These are phyloP conservation scores for Rhinogobius similis DNA, from an alignment of 2,113 vertebrate species.

Conservation along the genomic window DNA sequence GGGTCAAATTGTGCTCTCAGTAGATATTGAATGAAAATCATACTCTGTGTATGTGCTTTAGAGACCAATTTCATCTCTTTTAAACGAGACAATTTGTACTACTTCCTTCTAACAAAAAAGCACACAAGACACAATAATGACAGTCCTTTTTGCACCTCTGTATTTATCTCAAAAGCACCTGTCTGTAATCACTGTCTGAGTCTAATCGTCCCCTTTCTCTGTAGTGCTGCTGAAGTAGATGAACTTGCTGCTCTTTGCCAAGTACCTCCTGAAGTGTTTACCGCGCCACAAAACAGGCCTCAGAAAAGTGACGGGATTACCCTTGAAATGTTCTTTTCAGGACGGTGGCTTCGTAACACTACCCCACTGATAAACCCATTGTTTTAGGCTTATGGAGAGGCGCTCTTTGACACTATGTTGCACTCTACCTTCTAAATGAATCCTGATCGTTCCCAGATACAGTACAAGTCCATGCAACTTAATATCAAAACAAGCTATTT, in stretches of 20 bases:
- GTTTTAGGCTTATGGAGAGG: slow-evolving; percentile 19
- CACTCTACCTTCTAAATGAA: neutral
- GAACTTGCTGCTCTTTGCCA: slow-evolving; percentile 50
- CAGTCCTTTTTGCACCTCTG: neutral
- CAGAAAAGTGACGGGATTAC: slow-evolving; percentile 54
- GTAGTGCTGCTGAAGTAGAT: slow-evolving; percentile 50
- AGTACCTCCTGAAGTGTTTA: slow-evolving; percentile 58
- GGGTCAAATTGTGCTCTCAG: too few relatives aligned
- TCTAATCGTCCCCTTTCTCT: slow-evolving; percentile 34
- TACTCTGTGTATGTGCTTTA: neutral
- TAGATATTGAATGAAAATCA: neutral
- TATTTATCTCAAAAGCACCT: slow-evolving; percentile 25
- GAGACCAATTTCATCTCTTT: neutral
- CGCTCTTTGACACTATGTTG: slow-evolving; percentile 6
- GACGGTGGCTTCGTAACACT: slow-evolving; percentile 24
- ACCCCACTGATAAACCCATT: slow-evolving; percentile 13
- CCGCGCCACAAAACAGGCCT: slow-evolving; percentile 45
- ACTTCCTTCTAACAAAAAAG: neutral
- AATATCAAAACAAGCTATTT: neutral
- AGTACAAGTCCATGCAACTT: neutral
- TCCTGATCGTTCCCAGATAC: neutral
- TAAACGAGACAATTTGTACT: neutral
- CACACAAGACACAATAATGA: neutral
- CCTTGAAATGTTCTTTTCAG: slow-evolving; percentile 53
- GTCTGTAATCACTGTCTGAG: slow-evolving; percentile 28